Percentiles rank a stretch among this genome's conserved stretches.
Evolutionary conservation across 2,113 vertebrate genomes (phyloP).

Genomic region (Albula glossodonta): DNA sequence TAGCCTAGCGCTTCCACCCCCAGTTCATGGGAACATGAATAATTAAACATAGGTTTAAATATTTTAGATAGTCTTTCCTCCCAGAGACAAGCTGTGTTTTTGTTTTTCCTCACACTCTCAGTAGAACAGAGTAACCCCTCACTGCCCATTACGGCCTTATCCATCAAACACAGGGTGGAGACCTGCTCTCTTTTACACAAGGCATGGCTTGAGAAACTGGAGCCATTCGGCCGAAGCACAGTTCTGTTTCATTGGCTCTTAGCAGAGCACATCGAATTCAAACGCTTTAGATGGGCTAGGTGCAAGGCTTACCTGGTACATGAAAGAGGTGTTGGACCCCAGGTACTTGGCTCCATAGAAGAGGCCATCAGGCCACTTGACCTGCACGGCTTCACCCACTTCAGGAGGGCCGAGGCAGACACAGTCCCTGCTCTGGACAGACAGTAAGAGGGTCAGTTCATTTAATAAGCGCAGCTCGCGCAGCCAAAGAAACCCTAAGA

Average conservation of each 20-base stretch:
- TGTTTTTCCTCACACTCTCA: background rate
- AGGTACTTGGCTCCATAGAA: conserved; percentile 93
- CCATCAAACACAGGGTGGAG: too few relatives aligned
- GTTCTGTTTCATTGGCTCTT: background rate
- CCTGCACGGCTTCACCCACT: conserved; percentile 88
- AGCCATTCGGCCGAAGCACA: background rate
- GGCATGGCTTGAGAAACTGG: background rate
- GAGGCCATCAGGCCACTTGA: conserved; percentile 96
- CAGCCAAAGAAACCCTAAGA: too few relatives aligned
- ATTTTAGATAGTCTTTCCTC: conserved; percentile 28
- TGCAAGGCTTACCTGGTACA: conserved; percentile 84
- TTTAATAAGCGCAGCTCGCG: too few relatives aligned
- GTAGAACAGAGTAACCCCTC: conserved; percentile 13
- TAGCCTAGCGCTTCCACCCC: conserved; percentile 5
- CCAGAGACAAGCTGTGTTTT: conserved; percentile 21
- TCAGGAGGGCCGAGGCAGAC: conserved; percentile 84
- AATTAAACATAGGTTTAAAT: conserved; percentile 34
- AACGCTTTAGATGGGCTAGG: background rate
- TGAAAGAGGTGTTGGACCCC: conserved; percentile 83
- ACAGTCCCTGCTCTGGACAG: conserved; percentile 88
- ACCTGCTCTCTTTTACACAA: background rate
- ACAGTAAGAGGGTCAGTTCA: conserved; percentile 32
- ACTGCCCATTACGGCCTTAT: background rate
- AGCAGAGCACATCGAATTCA: background rate
- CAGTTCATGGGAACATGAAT: conserved; percentile 23